phyloP scores from a whole-genome alignment of 2,888 invertebrate species.

The Alentia gelatinosa region DNA sequence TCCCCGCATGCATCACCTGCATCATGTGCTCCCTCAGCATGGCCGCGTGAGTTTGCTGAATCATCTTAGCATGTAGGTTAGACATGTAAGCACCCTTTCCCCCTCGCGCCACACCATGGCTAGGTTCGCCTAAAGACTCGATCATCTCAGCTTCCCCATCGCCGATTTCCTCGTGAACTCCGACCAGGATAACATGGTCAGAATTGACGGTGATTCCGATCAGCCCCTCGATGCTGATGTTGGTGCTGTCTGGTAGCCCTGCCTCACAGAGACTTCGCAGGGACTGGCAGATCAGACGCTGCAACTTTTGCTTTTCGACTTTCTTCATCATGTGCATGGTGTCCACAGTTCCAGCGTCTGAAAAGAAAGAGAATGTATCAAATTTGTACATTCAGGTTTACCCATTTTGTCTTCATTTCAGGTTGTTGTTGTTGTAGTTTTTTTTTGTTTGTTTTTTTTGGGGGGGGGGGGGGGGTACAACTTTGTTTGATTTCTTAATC shows the following conservation, averaged over 20 bases:
- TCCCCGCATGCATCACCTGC: background rate
- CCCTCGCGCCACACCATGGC: background rate
- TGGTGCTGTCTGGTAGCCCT: conserved; percentile 32
- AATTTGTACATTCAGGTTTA: too few species aligned
- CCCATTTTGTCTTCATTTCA: too few species aligned
- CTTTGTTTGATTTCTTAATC: too few species aligned
- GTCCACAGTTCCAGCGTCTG: background rate
- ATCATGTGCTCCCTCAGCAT: background rate
- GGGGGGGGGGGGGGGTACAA: too few species aligned
- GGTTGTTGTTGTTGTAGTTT: too few species aligned
- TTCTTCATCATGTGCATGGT: conserved; percentile 44
- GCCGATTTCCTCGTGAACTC: conserved; percentile 21
- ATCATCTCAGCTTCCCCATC: conserved; percentile 40
- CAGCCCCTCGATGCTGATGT: conserved; percentile 31
- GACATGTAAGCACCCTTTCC: background rate
- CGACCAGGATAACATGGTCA: conserved; percentile 24
- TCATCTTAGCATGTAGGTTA: background rate
- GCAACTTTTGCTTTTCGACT: conserved; percentile 36
- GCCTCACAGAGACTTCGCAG: conserved; percentile 38
- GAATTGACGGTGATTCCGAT: conserved; percentile 42
- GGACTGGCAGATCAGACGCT: conserved; percentile 8
- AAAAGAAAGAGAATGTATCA: background rate
- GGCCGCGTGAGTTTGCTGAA: background rate
- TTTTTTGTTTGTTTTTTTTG: too few species aligned
- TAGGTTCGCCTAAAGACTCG: background rate